Conservation (phyloP, 2,113 vertebrate genomes). For the Mirza zaza region DNA sequence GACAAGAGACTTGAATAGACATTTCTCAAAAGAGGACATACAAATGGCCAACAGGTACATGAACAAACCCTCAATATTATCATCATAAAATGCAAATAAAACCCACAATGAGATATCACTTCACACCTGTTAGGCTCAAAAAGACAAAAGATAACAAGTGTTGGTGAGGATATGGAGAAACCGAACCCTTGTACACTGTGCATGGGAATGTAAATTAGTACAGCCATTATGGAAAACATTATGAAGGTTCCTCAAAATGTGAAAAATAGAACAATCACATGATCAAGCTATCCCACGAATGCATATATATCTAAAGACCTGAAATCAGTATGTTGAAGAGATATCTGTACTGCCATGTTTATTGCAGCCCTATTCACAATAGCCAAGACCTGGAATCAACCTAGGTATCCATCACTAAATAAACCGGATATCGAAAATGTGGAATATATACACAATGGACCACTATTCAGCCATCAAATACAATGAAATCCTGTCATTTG, state of each 20-base stretch:
- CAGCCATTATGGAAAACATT: background rate
- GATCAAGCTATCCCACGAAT: background rate
- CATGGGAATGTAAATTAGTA: background rate
- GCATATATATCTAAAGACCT: background rate
- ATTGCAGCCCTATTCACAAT: background rate
- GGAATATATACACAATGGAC: background rate
- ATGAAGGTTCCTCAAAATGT: background rate
- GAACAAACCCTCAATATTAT: background rate
- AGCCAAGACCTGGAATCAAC: background rate
- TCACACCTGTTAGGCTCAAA: background rate
- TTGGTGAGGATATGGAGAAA: background rate
- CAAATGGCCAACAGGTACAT: background rate
- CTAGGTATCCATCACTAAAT: background rate
- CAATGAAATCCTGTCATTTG: background rate
- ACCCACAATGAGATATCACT: background rate
- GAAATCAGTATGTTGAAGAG: background rate
- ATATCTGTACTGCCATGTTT: background rate
- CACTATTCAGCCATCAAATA: background rate
- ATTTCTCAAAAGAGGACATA: background rate
- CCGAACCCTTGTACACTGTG: background rate
- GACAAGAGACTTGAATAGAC: background rate
- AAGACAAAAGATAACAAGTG: background rate
- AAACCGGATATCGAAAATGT: background rate
- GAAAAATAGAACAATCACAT: background rate
- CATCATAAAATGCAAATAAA: background rate